Evolutionary conservation across 2,888 invertebrate species (phyloP).

Genomic region (Epinotia ramella): DNA sequence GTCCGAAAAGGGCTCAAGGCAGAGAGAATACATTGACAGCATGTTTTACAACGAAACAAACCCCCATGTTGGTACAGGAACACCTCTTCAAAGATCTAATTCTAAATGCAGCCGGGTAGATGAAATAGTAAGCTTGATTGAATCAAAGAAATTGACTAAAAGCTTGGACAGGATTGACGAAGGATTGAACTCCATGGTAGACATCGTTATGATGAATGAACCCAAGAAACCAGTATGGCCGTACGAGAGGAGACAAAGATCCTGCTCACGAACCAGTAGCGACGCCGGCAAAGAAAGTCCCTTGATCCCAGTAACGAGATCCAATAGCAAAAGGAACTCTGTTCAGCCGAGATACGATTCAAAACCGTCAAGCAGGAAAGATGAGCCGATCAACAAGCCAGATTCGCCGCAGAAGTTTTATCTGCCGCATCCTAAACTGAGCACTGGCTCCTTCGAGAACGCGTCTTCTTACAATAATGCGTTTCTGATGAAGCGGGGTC

Average conservation of each 20-base stretch:
- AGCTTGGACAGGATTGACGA: constrained; percentile 92
- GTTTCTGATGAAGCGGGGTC: constrained; percentile 87
- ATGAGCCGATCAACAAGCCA: constrained; percentile 59
- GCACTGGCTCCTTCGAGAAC: constrained; percentile 69
- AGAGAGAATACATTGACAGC: constrained; percentile 85
- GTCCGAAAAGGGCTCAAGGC: constrained; percentile 76
- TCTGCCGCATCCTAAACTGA: constrained; percentile 68
- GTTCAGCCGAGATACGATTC: constrained; percentile 64
- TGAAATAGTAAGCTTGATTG: constrained; percentile 83
- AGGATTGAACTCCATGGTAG: constrained; percentile 89
- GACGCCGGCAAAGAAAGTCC: constrained; percentile 74
- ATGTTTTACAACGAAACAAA: constrained; percentile 84
- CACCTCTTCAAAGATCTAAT: constrained; percentile 63
- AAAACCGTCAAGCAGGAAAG: constrained; percentile 63
- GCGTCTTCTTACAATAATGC: constrained; percentile 74
- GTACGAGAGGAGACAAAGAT: constrained; percentile 75
- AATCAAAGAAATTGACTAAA: constrained; percentile 88
- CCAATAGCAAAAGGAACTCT: constrained; percentile 62
- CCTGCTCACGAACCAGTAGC: constrained; percentile 73
- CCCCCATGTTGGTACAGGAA: constrained; percentile 59
- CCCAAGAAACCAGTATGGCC: constrained; percentile 77
- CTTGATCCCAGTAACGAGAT: constrained; percentile 69
- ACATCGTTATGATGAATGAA: constrained; percentile 88
- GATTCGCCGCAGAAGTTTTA: constrained; percentile 74
- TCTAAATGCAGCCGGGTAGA: constrained; percentile 77